Evolutionary conservation across 2,113 vertebrate species (phyloP).

Genomic region (Paratilapia polleni): DNA sequence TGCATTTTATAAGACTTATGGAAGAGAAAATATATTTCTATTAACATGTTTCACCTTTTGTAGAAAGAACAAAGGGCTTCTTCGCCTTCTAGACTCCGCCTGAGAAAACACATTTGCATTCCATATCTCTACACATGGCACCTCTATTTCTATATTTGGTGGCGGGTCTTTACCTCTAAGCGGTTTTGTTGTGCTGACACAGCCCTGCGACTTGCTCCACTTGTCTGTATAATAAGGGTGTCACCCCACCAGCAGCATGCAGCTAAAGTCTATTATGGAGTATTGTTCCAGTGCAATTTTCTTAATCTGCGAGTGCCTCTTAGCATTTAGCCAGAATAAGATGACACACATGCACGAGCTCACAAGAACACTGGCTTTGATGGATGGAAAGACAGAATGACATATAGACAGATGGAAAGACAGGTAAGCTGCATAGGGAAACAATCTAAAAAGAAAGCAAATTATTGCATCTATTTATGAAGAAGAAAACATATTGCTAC

Average conservation of each 20-base stretch:
- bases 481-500: background rate
- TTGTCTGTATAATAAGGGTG: constrained; percentile 72
- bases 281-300: constrained; percentile 54
- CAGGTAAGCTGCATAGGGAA: background rate
- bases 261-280: constrained; percentile 48
- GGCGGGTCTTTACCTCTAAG: constrained; percentile 23
- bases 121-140: background rate
- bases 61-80: background rate
- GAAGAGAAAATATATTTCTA: constrained; percentile 4
- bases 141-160: constrained; percentile 20
- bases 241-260: constrained; percentile 38
- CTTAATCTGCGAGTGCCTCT: constrained; percentile 54
- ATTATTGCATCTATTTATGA: constrained; percentile 2
- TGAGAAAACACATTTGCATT: constrained; percentile 35
- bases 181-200: constrained; percentile 54
- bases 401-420: background rate
- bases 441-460: background rate
- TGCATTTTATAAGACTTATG: background rate
- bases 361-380: background rate
- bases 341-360: background rate
- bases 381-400: background rate
- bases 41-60: background rate
- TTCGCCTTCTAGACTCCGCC: background rate
- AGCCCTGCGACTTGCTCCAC: constrained; percentile 65
- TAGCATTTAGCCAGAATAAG: constrained; percentile 34